Evolutionary conservation across 1,140 invertebrate genomes (phyloP), one percentile per base, ranked within the genome.

Genomic region (Cotesia vestalis): DNA sequence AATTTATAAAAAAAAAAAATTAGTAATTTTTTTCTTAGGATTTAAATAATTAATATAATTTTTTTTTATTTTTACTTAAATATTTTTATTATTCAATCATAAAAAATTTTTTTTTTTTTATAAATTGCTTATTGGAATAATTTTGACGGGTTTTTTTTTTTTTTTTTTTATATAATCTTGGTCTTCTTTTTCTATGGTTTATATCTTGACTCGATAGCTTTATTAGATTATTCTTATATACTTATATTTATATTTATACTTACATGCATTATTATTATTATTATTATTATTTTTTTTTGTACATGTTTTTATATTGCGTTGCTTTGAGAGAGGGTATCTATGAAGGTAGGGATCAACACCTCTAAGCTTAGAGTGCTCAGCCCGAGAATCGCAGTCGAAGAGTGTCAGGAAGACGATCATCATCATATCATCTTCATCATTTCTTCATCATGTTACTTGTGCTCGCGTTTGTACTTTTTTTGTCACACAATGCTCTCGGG

Each of bases 391-490:
- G 36, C 63, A 66, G 71, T 66, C 12, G 63, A 66, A 35, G 71
- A 46, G 20, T 38, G 52, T 61, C 64, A 38, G 5, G 27, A 66
- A 5, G 27, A 63, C 20, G 40, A 66, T 72, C 71, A 53, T 66
- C 63, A 72, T 46, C 40, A 46, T 11, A 46, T 46, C 40, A 46
- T 46, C 40, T 9, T 11, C 40, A 46, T 46, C 40, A 46, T 46
- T 9, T 46, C 40, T 9, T 46, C 40, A 46, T 46, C 6, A 6
- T 72, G 71, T 59, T 35, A 38, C 12, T 38, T 20, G 3, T 52
- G 20, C 3, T 72, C 11, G 17, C 75, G 4, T 40, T 81, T 53
- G 4, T 78, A 55, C 53, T 78, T 46, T 72, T 76, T n/a, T 60
- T 75, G 27, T 61, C 69, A 71, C n/a, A 74, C 57, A 27, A 51